Percentiles rank a stretch among this genome's conserved stretches.
These are phyloP conservation scores for Bryconaethiops microstoma DNA, from an alignment of 2,797 vertebrate genomes.

Conservation along the genomic window DNA sequence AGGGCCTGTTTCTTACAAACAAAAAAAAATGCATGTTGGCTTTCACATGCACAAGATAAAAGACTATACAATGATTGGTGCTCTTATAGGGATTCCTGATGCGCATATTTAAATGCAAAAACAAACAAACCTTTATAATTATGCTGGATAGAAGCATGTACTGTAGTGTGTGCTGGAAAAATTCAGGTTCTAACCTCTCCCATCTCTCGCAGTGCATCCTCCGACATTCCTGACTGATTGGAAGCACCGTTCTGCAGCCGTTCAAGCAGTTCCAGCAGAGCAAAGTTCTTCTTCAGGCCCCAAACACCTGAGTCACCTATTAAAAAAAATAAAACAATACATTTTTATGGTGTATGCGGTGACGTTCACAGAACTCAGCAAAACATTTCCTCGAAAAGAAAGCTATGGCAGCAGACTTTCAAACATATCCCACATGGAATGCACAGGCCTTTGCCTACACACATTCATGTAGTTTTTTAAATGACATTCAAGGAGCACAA, in stretches of 20 bases:
- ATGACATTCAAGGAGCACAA: not conserved
- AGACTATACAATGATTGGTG: not conserved
- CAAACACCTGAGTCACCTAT: conserved; percentile 96
- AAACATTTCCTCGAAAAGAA: too few species aligned
- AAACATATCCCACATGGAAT: too few species aligned
- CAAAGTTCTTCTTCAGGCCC: conserved; percentile 99
- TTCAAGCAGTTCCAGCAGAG: conserved; percentile 93
- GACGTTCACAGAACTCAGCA: not conserved
- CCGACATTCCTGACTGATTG: conserved; percentile 87
- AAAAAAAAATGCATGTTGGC: not conserved
- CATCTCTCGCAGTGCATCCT: conserved; percentile 87
- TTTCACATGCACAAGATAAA: not conserved
- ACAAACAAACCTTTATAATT: not conserved
- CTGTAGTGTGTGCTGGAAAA: not conserved
- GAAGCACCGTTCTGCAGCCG: conserved; percentile 92
- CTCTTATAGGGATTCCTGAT: not conserved
- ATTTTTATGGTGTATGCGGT: not conserved
- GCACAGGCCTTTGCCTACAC: too few species aligned
- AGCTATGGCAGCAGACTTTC: too few species aligned
- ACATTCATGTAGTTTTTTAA: too few species aligned
- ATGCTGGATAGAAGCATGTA: not conserved
- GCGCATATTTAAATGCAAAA: too few species aligned
- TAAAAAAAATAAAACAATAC: not conserved
- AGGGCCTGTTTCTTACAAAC: not conserved
- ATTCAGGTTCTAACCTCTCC: conserved; percentile 84